Evolutionary conservation across 2,113 vertebrate species (phyloP), one percentile per base, ranked within the genome.

Genomic region (Hippocampus comes): DNA sequence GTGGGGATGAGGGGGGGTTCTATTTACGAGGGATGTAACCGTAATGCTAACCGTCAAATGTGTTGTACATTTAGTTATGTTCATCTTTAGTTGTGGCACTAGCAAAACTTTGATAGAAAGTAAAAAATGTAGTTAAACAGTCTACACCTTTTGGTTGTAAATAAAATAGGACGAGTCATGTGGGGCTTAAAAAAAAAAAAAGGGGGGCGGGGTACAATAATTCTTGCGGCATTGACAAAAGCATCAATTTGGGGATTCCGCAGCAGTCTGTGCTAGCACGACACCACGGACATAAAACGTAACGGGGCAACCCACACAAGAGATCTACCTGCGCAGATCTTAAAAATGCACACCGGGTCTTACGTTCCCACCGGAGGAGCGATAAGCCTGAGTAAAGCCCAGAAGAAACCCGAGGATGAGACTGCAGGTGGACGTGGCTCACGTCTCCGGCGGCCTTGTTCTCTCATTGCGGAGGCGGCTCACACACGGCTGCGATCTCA

Each of bases 401-500:
- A 55, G 48, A 42, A 34, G 70, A 72, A 59, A 42, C 7, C 64
- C 48, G 71, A 71, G 71, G 70, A 66, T 66, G 64, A 74, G 63
- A 60, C 43, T 55, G 57, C 68, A 48, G 17, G 57, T 59, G 79
- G 81, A 80, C 74, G 82, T 71, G 82, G 73, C 68, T 70, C 70
- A n/a, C 9, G 79, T 23, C 75, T 80, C 70, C 67, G 60, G 68
- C 57, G 74, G 61, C 72, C 48, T 60, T 18, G 9, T 48, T 48
- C 68, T 21, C 27, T 79, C 77, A 78, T 82, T 84, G 70, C 49
- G 60, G 70, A 84, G 73, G 70, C 76, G 74, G 81, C 74, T 82
- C 80, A 82, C 82, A 87, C 76, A 78, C 79, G 76, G 69, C 75
- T 79, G 60, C 30, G 68, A 84, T 84, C 64, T 74, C 63, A 83